Percentiles rank a stretch among this genome's conserved stretches.
phyloP scores from a whole-genome alignment of 2,888 invertebrate species.

The Dascillus cervinus region DNA sequence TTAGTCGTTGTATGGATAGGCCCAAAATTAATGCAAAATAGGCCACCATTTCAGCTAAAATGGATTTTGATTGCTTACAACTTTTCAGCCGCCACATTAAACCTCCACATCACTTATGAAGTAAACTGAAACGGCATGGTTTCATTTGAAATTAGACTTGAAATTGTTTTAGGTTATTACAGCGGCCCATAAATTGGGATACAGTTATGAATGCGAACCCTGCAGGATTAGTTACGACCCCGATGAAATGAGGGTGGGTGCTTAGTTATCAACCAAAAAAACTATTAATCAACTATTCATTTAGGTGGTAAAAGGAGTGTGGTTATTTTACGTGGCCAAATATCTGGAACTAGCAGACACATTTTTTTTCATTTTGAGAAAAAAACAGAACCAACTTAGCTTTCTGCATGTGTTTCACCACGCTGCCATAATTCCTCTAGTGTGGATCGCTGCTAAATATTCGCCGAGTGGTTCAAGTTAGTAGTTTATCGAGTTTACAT shows the following conservation, averaged over 20 bases:
- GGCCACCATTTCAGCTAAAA: conserved; percentile 67
- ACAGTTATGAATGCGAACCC: conserved; percentile 82
- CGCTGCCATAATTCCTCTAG: conserved; percentile 87
- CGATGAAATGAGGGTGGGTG: conserved; percentile 71
- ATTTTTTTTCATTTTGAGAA: conserved; percentile 86
- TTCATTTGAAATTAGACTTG: no score
- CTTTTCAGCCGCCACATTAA: conserved; percentile 72
- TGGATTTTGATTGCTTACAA: conserved; percentile 78
- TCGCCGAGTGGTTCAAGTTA: conserved; percentile 88
- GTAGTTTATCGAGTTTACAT: no score
- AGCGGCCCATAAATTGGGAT: conserved; percentile 65
- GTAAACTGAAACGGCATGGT: no score
- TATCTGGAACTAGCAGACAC: conserved; percentile 89
- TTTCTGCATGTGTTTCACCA: conserved; percentile 95
- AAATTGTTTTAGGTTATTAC: conserved; percentile 44
- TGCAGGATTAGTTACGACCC: conserved; percentile 69
- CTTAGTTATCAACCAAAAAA: no score
- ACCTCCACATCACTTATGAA: conserved; percentile 76
- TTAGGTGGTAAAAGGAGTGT: conserved; percentile 90
- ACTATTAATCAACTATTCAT: no score
- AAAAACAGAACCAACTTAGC: conserved; percentile 87
- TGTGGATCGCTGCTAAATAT: conserved; percentile 96
- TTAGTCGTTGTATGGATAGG: conserved; percentile 71
- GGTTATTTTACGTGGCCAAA: conserved; percentile 96
- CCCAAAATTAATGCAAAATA: conserved; percentile 71